Conservation (phyloP, 1,140 invertebrate species). For the Drosophila lini region DNA sequence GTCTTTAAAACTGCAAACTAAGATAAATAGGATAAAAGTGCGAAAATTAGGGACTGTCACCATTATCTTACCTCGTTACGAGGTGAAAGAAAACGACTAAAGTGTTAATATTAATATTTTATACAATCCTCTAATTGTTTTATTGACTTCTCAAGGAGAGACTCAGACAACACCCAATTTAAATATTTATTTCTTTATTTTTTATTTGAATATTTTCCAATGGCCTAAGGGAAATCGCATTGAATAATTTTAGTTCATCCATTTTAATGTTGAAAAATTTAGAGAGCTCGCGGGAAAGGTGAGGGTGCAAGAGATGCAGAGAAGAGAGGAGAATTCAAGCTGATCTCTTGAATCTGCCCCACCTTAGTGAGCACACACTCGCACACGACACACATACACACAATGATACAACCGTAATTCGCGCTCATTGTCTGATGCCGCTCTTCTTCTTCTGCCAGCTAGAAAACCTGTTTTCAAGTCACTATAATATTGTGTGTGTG, state of each 20-base stretch:
- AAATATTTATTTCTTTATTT: not conserved
- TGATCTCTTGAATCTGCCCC: conserved; percentile 54
- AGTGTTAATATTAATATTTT: no score
- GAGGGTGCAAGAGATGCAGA: conserved; percentile 23
- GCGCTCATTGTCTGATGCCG: conserved; percentile 72
- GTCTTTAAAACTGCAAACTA: not conserved
- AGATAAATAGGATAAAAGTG: no score
- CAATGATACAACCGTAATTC: conserved; percentile 54
- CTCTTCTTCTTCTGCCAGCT: conserved; percentile 50
- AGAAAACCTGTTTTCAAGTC: conserved; percentile 69
- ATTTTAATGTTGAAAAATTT: conserved; percentile 19
- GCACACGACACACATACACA: conserved; percentile 10
- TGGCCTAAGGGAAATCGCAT: not conserved
- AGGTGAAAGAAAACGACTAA: no score
- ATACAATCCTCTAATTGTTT: not conserved
- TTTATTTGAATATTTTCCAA: not conserved
- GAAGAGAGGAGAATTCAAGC: conserved; percentile 35
- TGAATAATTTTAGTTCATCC: conserved; percentile 4
- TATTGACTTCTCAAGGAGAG: not conserved
- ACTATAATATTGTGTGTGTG: conserved; percentile 38
- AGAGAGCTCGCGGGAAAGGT: not conserved
- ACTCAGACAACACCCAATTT: not conserved
- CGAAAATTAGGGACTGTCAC: no score
- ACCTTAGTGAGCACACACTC: conserved; percentile 55
- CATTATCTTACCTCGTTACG: no score